These are phyloP conservation scores for Lepidurus arcticus DNA, from an alignment of 1,140 invertebrate genomes.

Conservation along the genomic window DNA sequence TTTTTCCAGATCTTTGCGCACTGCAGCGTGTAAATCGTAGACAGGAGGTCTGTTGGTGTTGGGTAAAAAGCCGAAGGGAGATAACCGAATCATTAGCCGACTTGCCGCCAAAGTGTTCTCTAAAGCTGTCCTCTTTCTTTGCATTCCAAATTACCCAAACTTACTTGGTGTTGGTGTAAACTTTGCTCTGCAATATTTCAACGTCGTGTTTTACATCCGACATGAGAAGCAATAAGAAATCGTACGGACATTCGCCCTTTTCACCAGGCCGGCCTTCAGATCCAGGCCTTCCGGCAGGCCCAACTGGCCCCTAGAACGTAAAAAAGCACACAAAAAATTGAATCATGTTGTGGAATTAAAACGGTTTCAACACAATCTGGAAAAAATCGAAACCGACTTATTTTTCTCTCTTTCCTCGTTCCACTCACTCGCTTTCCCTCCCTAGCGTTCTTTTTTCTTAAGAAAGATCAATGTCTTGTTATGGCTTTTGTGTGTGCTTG, in stretches of 20 bases:
- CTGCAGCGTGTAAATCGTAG: slow-evolving; percentile 28
- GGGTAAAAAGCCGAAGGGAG: not conserved
- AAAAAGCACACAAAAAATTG: not conserved
- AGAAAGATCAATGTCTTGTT: slow-evolving; percentile 20
- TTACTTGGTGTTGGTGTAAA: slow-evolving; percentile 55
- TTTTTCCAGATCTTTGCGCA: slow-evolving; percentile 10
- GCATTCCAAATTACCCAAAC: slow-evolving; percentile 35
- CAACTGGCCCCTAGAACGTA: slow-evolving; percentile 44
- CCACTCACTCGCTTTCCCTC: not conserved
- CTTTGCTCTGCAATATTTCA: slow-evolving; percentile 53
- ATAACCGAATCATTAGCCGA: not conserved
- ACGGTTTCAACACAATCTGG: not conserved
- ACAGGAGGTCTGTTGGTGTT: slow-evolving; percentile 19
- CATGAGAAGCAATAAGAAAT: slow-evolving; percentile 55
- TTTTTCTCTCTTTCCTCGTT: not conserved
- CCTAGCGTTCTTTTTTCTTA: not conserved
- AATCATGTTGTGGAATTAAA: not conserved
- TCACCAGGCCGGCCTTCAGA: slow-evolving; percentile 53
- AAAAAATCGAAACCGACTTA: not conserved
- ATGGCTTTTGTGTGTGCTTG: slow-evolving; percentile 3
- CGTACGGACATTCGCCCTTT: slow-evolving; percentile 54
- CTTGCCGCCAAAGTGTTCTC: not conserved
- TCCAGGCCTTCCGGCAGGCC: slow-evolving; percentile 54
- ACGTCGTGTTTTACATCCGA: slow-evolving; percentile 59
- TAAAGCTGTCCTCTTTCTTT: not conserved